phyloP scores from a whole-genome alignment of 2,888 invertebrate genomes.

The Drosophila mimica region DNA sequence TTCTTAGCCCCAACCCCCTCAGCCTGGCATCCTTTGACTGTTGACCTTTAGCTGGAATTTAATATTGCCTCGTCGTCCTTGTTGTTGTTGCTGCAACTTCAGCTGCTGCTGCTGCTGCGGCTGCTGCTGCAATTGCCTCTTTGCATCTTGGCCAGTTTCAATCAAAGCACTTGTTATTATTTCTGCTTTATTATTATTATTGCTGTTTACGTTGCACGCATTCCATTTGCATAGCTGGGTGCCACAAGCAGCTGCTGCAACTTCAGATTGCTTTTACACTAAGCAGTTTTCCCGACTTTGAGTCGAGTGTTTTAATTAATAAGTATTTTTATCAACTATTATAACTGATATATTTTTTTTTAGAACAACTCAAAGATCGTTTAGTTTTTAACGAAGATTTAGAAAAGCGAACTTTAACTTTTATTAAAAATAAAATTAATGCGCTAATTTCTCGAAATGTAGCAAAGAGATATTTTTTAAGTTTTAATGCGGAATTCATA shows the following conservation, averaged over 20 bases:
- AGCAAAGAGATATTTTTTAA: no score
- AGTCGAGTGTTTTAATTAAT: not conserved
- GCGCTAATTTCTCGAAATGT: no score
- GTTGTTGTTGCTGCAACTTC: constrained; percentile 2
- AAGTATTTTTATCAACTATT: not conserved
- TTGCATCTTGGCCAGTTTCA: constrained; percentile 27
- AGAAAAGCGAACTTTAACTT: not conserved
- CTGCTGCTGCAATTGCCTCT: constrained; percentile 19
- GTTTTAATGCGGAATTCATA: no score
- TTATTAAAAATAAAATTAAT: no score
- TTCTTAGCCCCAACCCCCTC: not conserved
- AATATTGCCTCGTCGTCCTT: constrained; percentile 52
- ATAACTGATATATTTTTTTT: not conserved
- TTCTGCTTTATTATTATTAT: constrained; percentile 51
- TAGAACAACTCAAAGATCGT: no score
- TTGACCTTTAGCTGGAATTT: constrained; percentile 68
- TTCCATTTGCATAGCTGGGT: constrained; percentile 41
- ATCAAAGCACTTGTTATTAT: constrained; percentile 36
- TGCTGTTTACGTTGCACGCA: constrained; percentile 54
- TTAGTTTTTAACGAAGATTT: no score
- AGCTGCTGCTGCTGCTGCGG: constrained; percentile 2
- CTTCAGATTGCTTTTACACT: not conserved
- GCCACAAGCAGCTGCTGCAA: not conserved
- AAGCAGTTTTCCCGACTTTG: not conserved
- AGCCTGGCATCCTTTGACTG: constrained; percentile 26